These are phyloP conservation scores for Numenius phaeopus DNA, from an alignment of 2,797 vertebrate species.

Conservation along the genomic window DNA sequence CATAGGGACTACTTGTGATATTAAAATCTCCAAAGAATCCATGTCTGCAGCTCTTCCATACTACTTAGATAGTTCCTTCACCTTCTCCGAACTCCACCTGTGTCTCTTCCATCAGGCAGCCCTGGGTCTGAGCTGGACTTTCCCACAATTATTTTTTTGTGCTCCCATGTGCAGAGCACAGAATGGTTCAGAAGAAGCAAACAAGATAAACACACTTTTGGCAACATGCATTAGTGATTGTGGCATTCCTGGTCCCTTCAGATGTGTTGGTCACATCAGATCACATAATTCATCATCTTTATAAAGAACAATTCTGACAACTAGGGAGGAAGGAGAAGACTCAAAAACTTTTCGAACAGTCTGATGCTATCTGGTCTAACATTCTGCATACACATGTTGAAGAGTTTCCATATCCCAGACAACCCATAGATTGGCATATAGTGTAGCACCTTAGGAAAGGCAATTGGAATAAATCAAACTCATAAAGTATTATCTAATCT, in stretches of 20 bases:
- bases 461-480: background rate
- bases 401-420: background rate
- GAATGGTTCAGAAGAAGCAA: background rate
- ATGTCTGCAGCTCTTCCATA: background rate
- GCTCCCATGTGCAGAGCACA: background rate
- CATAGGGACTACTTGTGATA: background rate
- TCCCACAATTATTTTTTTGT: background rate
- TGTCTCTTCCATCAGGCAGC: background rate
- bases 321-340: background rate
- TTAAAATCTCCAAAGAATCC: background rate
- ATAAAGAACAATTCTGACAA: background rate
- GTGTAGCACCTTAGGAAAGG: background rate
- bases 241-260: background rate
- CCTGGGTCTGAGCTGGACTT: background rate
- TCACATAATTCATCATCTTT: background rate
- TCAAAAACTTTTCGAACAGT: background rate
- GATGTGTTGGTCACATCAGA: background rate
- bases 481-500: background rate
- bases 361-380: background rate
- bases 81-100: background rate
- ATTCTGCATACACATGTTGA: background rate
- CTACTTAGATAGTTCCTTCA: background rate
- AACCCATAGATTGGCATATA: background rate
- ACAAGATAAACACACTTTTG: background rate
- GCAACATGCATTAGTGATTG: too few relatives aligned